Evolutionary conservation across 2,113 vertebrate genomes (phyloP), one percentile per base, ranked within the genome.

Genomic region (Misgurnus anguillicaudatus): DNA sequence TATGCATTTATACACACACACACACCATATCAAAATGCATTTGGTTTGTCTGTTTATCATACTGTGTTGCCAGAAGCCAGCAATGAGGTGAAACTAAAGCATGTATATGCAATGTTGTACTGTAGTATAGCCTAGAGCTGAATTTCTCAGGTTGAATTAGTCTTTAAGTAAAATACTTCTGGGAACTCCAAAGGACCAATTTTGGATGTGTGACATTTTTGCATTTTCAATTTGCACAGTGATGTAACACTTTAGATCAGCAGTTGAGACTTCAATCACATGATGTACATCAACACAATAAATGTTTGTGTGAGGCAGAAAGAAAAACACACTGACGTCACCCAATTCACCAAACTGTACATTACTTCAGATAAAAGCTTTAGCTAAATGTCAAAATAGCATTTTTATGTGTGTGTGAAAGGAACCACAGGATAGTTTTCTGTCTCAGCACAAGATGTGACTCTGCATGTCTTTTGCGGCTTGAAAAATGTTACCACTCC

Each of bases 401-500:
- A 60, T 17, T n/a, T 2, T 13, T 31, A 16, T 16, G 9, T 14
- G 7, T 31, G 57, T 6, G 39, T 47, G 31, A 74, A 62, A 21
- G 1, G 3, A 10, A 60, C 39, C 71, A 10, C 21, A 9, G 70
- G 21, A 9, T 36, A 7, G 3, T 21, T 31, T 31, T 31, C 24
- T 31, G 1, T 31, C 24, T 31, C 24, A 31, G 24, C 24, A 31
- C 24, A 31, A 31, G 24, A 21, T 75, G n/a, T 75, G 9, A 64
- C 21, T 48, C 73, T 57, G n/a, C 57, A 31, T 63, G 58, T 63
- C 14, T 58, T 74, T 13, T 31, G 45, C 10, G 24, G 24, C 39
- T 51, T 14, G 41, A 75, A 75, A 75, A 75, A 51, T 75, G 60
- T 61, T 14, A 38, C 42, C 72, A 62, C 21, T 75, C 72, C 72